Conservation (phyloP, 2,113 vertebrate species). For the Mesoclemmys tuberculata region DNA sequence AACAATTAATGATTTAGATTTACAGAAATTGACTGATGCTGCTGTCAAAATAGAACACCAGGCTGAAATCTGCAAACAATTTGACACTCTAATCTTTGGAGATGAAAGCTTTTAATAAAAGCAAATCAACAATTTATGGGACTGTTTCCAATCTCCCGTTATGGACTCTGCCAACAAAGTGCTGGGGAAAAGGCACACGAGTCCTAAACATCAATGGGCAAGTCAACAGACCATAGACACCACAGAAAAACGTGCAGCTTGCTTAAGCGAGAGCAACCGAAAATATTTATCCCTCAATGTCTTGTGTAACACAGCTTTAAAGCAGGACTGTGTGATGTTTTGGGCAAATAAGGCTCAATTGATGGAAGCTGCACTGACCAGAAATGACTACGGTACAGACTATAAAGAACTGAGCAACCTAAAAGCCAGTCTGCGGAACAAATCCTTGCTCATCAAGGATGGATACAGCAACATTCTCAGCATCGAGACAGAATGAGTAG, state of each 20-base stretch:
- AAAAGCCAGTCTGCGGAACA: not conserved
- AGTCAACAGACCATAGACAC: not conserved
- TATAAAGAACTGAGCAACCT: not conserved
- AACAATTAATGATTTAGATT: not conserved
- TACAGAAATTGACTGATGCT: not conserved
- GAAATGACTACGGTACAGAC: not conserved
- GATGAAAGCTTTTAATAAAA: not conserved
- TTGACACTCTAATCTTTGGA: too few relatives aligned
- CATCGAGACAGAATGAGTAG: not conserved
- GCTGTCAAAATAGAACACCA: too few relatives aligned
- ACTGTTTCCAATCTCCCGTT: not conserved
- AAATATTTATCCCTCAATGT: not conserved
- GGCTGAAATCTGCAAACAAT: not conserved
- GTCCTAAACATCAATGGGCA: not conserved
- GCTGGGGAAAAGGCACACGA: not conserved
- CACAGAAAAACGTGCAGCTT: not conserved
- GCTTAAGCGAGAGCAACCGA: not conserved
- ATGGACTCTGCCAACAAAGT: not conserved
- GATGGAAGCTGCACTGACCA: not conserved
- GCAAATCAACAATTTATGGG: not conserved
- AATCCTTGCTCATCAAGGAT: not conserved
- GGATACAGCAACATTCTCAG: not conserved
- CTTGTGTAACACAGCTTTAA: not conserved
- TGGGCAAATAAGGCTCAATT: not conserved
- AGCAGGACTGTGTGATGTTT: not conserved